Base-by-base conservation (phyloP, 2,888 invertebrate species). In the Steinernema hermaphroditum region DNA sequence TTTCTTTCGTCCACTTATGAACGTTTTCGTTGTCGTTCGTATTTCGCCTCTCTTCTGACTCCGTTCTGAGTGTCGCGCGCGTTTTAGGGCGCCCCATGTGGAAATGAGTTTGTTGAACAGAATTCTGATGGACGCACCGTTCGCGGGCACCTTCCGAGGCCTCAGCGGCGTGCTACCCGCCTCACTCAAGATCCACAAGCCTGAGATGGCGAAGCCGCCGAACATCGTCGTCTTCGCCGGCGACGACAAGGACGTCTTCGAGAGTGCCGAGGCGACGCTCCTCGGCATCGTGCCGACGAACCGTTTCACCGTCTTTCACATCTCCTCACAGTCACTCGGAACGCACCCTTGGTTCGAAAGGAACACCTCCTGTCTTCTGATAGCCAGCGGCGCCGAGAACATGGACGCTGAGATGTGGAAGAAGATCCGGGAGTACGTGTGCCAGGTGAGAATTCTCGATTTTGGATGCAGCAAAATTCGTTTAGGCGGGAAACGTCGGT, bases 401-500 rank as follows among this genome's bases (percentile, higher is more conserved):
- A 71, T 86, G 62, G 82, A 85, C 69, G 84, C 84, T 57, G 62
- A 43, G 34, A 81, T 81, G 1, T 85, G 85, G 85, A 69, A 69
- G 24, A 78, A 80, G 37, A 77, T 85, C 41, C 85, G 86, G 73
- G 68, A 73, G 14, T 85, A 84, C 72, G 84, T 85, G 74, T 81
- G 81, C 70, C 77, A 82, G 69, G 82, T 83, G n/a, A 68, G 71
- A 22, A 32, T 41, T 41, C 37, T 37, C 37, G 37, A 37, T n/a
- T n/a, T n/a, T n/a, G n/a, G n/a, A n/a, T n/a, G n/a, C n/a, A n/a
- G n/a, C n/a, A n/a, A n/a, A n/a, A 37, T 8, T 37, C 12, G 37
- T 81, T 72, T 76, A 85, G 78, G 77, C 83, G 37, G 86, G 86
- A 8, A 85, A 84, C 71, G 78, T 86, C 4, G 77, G 86, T 19